A percentile compares a stretch with the other conserved stretches of the same genome.
phyloP scores from a whole-genome alignment of 2,113 vertebrate species.

The Marmota flaviventris region DNA sequence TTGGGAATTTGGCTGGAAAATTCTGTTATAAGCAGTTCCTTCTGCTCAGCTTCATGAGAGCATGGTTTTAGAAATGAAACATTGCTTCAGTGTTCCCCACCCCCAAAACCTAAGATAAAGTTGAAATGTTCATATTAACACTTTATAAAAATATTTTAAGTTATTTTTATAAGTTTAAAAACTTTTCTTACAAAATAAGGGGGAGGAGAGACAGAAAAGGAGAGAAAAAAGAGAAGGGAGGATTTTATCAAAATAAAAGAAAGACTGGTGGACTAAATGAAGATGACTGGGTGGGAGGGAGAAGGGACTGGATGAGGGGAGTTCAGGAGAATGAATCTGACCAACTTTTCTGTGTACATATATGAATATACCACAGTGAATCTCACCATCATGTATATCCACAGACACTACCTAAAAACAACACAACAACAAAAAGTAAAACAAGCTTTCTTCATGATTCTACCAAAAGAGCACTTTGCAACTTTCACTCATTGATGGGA shows the following conservation, averaged over 20 bases:
- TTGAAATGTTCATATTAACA: conserved; percentile 45
- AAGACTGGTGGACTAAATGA: too few relatives aligned
- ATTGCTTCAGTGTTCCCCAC: conserved; percentile 32
- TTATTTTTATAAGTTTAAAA: conserved; percentile 54
- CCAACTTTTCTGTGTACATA: too few relatives aligned
- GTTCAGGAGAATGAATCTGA: too few relatives aligned
- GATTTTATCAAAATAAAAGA: too few relatives aligned
- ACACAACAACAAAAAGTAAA: too few relatives aligned
- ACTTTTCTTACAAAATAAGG: background rate
- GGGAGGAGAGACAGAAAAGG: too few relatives aligned
- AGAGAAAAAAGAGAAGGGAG: too few relatives aligned
- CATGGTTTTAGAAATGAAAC: conserved; percentile 76
- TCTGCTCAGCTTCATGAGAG: conserved; percentile 79
- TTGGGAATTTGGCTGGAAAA: conserved; percentile 78
- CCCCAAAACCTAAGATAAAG: background rate
- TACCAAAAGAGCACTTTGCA: conserved; percentile 12
- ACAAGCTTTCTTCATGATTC: conserved; percentile 9
- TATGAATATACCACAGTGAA: too few relatives aligned
- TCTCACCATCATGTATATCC: too few relatives aligned
- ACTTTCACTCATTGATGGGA: background rate
- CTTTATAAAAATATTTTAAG: conserved; percentile 48
- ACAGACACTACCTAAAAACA: too few relatives aligned
- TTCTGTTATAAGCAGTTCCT: conserved; percentile 66
- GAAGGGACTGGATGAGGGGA: too few relatives aligned
- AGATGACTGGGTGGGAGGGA: too few relatives aligned